Base-by-base conservation (phyloP, 2,797 vertebrate genomes). In the Scarus forsteni region DNA sequence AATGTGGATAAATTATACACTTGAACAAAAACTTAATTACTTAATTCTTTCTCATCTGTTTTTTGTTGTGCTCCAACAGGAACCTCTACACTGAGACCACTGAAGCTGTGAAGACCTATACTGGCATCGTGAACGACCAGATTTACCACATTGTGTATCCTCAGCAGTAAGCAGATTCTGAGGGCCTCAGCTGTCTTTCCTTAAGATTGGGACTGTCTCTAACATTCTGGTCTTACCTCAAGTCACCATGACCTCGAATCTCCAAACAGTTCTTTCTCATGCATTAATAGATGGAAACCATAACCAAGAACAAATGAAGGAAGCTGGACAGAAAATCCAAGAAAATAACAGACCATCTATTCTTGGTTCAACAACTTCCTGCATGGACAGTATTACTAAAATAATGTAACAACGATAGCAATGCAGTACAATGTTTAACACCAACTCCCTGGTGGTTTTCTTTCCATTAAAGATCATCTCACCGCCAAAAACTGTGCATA, bases 111-210 rank as follows among this genome's bases (percentile, higher is more conserved):
- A 55, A 19, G 70, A 95, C 94, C 52, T 95, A 95, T 2, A 0
- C 27, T 0, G 84, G 82, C 48, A 93, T 95, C 13, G 0, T 84
- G 0, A 74, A 94, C 0, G 95, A 95, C 69, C 94, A 95, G 83
- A 0, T 93, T 5, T 93, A 93, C 72, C 81, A 95, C 76, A 16
- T 85, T 7, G 10, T 94, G 1, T 88, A 90, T 76, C 0, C 60
- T 0, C 52, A 86, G 3, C 16, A 92, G 1, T 87, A 86, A 89
- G 81, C 53, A 52, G 57, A 70, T 75, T 14, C 36, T n/a, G 48
- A 1, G n/a, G 2, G 64, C 45, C 35, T 58, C 12, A 13, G 10
- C 53, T 34, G 40, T 19, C 0, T 27, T 67, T 50, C 35, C 14
- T 56, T 14, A 54, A 67, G 14, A 36, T 36, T 18, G 19, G 65